Evolutionary conservation across 2,888 invertebrate genomes (phyloP).

Genomic region (Peribatodes rhomboidaria): DNA sequence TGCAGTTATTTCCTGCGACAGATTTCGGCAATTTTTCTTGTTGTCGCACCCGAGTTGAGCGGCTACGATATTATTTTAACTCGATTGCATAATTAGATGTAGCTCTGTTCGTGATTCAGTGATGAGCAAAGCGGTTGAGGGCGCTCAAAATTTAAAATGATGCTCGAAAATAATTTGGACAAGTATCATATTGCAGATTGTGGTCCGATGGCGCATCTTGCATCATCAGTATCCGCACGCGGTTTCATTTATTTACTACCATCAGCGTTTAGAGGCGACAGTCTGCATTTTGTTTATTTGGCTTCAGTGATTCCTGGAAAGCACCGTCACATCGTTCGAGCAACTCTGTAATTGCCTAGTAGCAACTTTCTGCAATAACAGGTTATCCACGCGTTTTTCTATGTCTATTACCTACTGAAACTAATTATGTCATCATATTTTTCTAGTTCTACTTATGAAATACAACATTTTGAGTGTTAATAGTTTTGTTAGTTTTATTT

Average conservation of each 20-base stretch:
- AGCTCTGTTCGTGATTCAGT: not conserved
- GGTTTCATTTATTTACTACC: constrained; percentile 57
- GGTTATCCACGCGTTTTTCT: constrained; percentile 36
- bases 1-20: not conserved
- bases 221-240: constrained; percentile 59
- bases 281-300: constrained; percentile 59
- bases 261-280: constrained; percentile 60
- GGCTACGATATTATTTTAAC: not conserved
- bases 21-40: not conserved
- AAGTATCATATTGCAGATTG: constrained; percentile 42
- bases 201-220: constrained; percentile 58
- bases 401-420: constrained; percentile 9
- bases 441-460: constrained; percentile 10
- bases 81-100: not conserved
- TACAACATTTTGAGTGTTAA: not conserved
- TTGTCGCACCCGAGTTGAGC: too few species aligned
- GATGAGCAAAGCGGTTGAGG: not conserved
- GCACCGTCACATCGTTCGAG: constrained; percentile 53
- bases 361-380: constrained; percentile 38
- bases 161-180: constrained; percentile 7
- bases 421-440: constrained; percentile 25
- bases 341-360: constrained; percentile 40
- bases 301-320: constrained; percentile 72
- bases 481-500: constrained; percentile 2
- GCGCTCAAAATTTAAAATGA: not conserved